These are phyloP conservation scores for Euphonia xanthogaster DNA, from an alignment of 2,797 vertebrate species.

Conservation along the genomic window DNA sequence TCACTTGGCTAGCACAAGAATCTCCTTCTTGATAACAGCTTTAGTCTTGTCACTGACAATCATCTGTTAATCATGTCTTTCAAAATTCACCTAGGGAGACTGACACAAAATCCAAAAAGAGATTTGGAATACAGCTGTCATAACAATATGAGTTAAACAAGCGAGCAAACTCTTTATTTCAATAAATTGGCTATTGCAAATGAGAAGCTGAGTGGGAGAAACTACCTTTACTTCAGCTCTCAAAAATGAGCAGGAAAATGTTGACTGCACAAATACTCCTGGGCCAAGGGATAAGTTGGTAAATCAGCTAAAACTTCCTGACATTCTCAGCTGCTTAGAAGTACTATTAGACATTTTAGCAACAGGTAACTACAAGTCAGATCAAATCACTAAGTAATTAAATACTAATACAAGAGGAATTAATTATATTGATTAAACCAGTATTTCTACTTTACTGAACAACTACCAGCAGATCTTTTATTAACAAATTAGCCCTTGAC, in stretches of 20 bases:
- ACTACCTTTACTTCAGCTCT: background rate
- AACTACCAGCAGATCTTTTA: background rate
- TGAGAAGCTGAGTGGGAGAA: background rate
- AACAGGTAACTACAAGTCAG: background rate
- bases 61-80: conserved; percentile 37
- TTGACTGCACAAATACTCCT: background rate
- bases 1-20: conserved; percentile 15
- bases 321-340: background rate
- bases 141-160: conserved; percentile 42
- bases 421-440: background rate
- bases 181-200: background rate
- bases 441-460: background rate
- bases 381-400: background rate
- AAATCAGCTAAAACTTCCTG: background rate
- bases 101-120: conserved; percentile 36
- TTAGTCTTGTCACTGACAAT: conserved; percentile 31
- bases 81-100: conserved; percentile 47
- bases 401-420: background rate
- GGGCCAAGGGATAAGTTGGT: background rate
- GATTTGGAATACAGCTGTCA: conserved; percentile 58
- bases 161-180: background rate
- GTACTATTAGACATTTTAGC: background rate
- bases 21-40: background rate
- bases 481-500: background rate
- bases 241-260: background rate